Base-by-base conservation (phyloP, 2,797 vertebrate genomes). In the Bucorvus abyssinicus region DNA sequence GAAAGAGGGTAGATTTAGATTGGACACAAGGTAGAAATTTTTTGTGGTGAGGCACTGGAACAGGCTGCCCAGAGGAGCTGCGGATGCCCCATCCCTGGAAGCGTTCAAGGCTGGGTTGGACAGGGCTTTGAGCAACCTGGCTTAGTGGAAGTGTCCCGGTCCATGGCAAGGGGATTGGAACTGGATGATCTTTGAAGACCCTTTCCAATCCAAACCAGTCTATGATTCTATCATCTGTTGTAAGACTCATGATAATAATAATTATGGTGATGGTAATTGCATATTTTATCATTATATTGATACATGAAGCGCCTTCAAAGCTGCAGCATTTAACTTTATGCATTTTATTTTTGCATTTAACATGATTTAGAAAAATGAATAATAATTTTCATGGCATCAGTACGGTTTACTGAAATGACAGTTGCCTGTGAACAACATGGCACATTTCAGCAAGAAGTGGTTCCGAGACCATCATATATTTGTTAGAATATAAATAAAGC, bases 401-500 rank as follows among this genome's bases (percentile, higher is more conserved):
- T 3, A 10, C 23, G 7, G 3, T 52, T 92, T 71, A 40, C 21
- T 84, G 42, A 78, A 92, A 57, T 68, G 67, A 67, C 45, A 90
- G 50, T 34, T 82, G 55, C 29, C 63, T 94, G n/a, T 69, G 20
- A 76, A 65, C 14, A 75, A 9, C 47, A 50, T 52, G 47, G 12
- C 20, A 93, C 8, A 57, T 85, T 64, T 85, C 36, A 90, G n/a
- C 2, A 45, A 74, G 44, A 88, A 80, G 30, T 34, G n/a, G 44
- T 91, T 86, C 49, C 21, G 68, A 86, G 64, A 56, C 32, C 20
- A 4, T 73, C 22, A 57, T 6, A 53, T n/a, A 75, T 85, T 86
- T 84, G 29, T 78, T 84, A 70, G 73, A 77, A 75, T 30, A 63
- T 80, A 83, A 89, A 80, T 36, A 86, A 78, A 60, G 32, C n/a